phyloP scores from a whole-genome alignment of 2,113 vertebrate genomes.

The Paedocypris sp. region DNA sequence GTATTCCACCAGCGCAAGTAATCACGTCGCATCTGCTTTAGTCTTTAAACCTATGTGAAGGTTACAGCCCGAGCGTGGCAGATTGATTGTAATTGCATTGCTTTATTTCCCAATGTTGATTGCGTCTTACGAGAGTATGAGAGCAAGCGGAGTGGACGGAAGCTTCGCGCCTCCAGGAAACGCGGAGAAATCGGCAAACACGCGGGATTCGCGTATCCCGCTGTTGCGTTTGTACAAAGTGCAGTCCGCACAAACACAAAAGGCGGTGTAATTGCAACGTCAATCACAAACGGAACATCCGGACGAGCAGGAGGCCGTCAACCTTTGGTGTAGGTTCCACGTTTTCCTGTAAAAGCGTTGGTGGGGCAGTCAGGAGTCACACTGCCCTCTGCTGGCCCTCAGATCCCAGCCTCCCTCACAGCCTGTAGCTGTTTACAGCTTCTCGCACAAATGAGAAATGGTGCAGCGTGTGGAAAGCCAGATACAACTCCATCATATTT shows the following conservation, averaged over 20 bases:
- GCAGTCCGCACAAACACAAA: conserved; percentile 64
- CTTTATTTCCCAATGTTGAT: conserved; percentile 14
- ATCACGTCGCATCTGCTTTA: neutral
- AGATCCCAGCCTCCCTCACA: neutral
- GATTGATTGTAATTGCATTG: conserved; percentile 17
- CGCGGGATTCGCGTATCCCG: conserved; percentile 26
- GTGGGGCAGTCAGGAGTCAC: conserved; percentile 31
- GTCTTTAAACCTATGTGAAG: neutral
- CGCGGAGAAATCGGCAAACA: conserved; percentile 44
- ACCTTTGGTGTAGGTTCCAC: neutral
- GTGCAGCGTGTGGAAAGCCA: neutral
- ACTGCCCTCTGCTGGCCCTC: conserved; percentile 53
- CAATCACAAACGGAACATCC: conserved; percentile 52
- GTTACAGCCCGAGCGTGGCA: neutral
- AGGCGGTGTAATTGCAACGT: conserved; percentile 63
- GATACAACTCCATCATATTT: neutral
- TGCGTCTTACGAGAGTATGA: neutral
- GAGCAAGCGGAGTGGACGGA: neutral
- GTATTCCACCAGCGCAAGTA: neutral
- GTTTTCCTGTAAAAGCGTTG: neutral
- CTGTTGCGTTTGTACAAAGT: conserved; percentile 36
- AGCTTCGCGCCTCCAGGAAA: neutral
- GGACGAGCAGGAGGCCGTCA: conserved; percentile 57
- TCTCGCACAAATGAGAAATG: neutral
- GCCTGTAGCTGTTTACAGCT: neutral